Conservation (phyloP, 2,113 vertebrate genomes). For the Anser brachyrhynchus region DNA sequence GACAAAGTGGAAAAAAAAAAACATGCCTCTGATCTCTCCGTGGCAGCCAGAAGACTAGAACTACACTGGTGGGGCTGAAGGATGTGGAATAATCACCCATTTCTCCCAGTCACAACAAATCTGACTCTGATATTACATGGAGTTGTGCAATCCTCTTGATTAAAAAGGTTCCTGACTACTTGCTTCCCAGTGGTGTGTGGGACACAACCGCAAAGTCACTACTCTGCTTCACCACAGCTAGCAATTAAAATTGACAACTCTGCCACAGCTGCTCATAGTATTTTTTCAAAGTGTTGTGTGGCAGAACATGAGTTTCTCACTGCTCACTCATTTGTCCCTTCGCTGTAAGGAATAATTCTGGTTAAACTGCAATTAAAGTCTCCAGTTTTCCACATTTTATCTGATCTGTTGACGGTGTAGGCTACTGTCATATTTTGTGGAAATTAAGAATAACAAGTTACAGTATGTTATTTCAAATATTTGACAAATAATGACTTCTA, state of each 20-base stretch:
- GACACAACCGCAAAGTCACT: neutral
- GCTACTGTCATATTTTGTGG: neutral
- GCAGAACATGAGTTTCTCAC: neutral
- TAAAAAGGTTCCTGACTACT: neutral
- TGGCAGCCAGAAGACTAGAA: neutral
- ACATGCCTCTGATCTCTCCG: neutral
- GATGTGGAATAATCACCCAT: fast-evolving
- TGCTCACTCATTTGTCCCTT: neutral
- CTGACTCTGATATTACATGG: neutral
- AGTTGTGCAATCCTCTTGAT: neutral
- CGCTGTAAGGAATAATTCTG: neutral
- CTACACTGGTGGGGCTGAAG: neutral
- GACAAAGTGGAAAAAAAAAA: neutral
- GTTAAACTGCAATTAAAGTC: neutral
- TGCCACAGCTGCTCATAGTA: neutral
- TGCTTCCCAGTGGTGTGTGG: neutral
- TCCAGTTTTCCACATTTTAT: neutral
- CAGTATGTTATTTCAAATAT: neutral
- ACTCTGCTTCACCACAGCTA: neutral
- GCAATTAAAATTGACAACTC: neutral
- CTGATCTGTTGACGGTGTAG: neutral
- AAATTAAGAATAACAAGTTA: neutral
- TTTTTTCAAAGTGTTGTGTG: neutral
- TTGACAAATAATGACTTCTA: neutral
- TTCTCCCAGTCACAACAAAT: neutral